Conservation (phyloP, 2,113 vertebrate species). For the Corythornis madagascariensis region DNA sequence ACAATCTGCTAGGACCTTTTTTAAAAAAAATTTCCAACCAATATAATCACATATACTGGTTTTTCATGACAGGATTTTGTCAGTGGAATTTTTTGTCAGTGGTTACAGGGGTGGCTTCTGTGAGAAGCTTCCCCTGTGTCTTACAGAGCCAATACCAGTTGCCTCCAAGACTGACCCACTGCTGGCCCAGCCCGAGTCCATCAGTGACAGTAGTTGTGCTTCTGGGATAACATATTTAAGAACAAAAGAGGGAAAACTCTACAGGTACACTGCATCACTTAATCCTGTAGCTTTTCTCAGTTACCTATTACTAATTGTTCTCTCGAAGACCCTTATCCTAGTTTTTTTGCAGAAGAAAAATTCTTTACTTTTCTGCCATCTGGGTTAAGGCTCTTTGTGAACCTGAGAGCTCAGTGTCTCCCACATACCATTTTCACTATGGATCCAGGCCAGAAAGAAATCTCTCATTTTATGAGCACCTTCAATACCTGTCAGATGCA, state of each 20-base stretch:
- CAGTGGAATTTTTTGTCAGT: too few relatives aligned
- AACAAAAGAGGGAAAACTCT: neutral
- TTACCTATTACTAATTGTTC: neutral
- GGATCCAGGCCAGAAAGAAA: neutral
- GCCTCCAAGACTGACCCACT: too few relatives aligned
- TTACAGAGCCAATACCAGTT: too few relatives aligned
- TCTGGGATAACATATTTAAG: neutral
- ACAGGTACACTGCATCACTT: neutral
- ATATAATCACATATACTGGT: neutral
- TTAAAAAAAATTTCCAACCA: neutral
- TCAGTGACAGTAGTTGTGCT: neutral
- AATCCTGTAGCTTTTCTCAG: neutral
- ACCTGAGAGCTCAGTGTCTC: neutral
- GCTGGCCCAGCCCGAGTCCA: too few relatives aligned
- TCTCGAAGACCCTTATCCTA: neutral
- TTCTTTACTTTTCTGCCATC: neutral
- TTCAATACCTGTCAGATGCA: neutral
- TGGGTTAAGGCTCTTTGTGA: neutral
- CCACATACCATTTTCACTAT: neutral
- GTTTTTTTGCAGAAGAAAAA: neutral
- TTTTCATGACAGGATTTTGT: too few relatives aligned
- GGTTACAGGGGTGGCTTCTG: too few relatives aligned
- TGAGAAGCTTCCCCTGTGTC: too few relatives aligned
- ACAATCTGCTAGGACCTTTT: too few relatives aligned
- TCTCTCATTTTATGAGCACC: neutral